Percentiles rank a stretch among this genome's conserved stretches.
Evolutionary conservation across 2,113 vertebrate species (phyloP).

Genomic region (Upupa epops): DNA sequence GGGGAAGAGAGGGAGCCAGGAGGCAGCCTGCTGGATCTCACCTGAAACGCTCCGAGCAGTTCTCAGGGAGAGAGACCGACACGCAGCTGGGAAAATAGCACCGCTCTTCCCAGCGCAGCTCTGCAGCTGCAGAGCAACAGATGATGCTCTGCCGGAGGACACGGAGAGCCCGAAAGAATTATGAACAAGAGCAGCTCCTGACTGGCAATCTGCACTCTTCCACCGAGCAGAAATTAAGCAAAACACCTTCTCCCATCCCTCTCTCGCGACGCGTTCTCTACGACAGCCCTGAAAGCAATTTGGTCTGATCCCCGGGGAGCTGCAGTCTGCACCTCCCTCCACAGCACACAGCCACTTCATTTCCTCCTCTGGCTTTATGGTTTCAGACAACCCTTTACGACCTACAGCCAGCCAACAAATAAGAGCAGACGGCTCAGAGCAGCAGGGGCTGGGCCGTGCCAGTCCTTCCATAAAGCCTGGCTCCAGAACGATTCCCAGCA

Average conservation of each 20-base stretch:
- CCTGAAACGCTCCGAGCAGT: not conserved
- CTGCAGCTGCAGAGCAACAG: not conserved
- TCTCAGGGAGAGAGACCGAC: not conserved
- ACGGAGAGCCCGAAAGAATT: not conserved
- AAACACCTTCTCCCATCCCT: not conserved
- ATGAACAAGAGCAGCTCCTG: not conserved
- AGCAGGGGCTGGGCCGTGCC: not conserved
- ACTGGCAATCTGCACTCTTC: not conserved
- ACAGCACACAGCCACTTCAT: not conserved
- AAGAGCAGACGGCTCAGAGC: not conserved
- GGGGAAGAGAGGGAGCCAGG: not conserved
- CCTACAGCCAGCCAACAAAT: not conserved
- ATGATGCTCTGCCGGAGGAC: not conserved
- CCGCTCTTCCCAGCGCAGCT: not conserved
- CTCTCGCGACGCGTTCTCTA: not conserved
- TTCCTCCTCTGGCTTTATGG: not conserved
- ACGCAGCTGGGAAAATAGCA: not conserved
- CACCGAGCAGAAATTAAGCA: not conserved
- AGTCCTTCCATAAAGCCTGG: not conserved
- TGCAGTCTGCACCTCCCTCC: not conserved
- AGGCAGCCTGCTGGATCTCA: not conserved
- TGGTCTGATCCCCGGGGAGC: not conserved
- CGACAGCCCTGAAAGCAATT: not conserved
- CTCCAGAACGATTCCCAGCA: not conserved
- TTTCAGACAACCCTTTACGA: not conserved